Base-by-base conservation (phyloP, 2,113 vertebrate species). In the Spilogale gracilis region DNA sequence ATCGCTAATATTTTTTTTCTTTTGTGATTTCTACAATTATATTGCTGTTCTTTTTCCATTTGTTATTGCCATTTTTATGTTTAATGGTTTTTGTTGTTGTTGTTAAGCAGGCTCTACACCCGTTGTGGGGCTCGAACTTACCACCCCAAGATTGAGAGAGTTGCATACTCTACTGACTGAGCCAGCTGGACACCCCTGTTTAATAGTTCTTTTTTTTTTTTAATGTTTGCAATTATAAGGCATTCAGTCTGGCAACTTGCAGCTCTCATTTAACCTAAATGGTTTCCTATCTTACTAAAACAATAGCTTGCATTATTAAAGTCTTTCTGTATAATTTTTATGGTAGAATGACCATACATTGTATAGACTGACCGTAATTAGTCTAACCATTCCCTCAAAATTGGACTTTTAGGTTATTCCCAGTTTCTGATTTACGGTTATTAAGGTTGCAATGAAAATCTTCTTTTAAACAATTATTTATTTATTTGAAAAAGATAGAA, bases 361-460 rank as follows among this genome's bases (percentile, higher is more conserved):
- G 5, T 91, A 71, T 78, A 81, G 14, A 30, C 27, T 71, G 6
- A n/a, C 11, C 9, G 38, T 87, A 87, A 84, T 87, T 92, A 93
- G 83, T 27, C 32, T 91, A 60, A 90, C 43, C 63, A 83, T 67
- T 80, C 60, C 38, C 11, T 95, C 67, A 95, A 14, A 79, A 69
- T 83, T 89, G 21, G 48, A 61, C 14, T 82, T 71, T 63, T 43
- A 96, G 50, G 16, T 95, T 92, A 76, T 87, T 79, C 30, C 81
- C 58, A 21, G 14, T 91, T 88, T 95, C 95, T 80, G 71, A 88
- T 93, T 96, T 95, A 38, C 23, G 86, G 0, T 97, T 65, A 73
- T 96, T 17, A 93, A 13, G 30, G 43, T 63, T 91, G 38, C 50
- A 76, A 27, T 94, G 76, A 89, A 87, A 83, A 60, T 87, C 45